Base-by-base conservation (phyloP, 2,888 invertebrate species). In the Tachina fera region DNA sequence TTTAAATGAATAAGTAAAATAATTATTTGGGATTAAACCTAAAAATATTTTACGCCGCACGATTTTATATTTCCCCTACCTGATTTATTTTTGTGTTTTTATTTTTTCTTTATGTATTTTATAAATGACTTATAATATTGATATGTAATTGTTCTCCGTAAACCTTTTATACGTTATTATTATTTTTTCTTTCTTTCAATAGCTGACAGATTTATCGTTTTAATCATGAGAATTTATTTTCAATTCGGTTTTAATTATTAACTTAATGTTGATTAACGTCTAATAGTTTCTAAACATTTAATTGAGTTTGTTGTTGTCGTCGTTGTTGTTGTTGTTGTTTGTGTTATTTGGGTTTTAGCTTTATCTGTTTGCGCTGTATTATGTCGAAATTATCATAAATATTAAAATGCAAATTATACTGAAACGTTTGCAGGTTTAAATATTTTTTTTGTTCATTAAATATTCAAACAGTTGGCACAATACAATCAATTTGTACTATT, bases 121-220 rank as follows among this genome's bases (percentile, higher is more conserved):
- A 31, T 58, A 16, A 71, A 85, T 79, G 53, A 82, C 71, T 82
- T 76, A 83, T 67, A 67, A 49, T 79, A 79, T 76, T 79, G 71
- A 83, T 67, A 67, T 86, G 75, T 82, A 79, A 79, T 76, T 76
- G 75, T 71, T 75, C 72, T 71, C 53, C 56, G 45, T 72, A 71
- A 71, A 79, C 41, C 72, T 72, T 76, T 77, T 78, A 19, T 53
- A 70, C 14, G 14, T 31, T 31, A 31, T 11, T 39, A 11, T 39
- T 68, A 51, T 78, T 49, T 76, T 61, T 74, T 47, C 22, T 75
- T 67, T 67, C 78, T 67, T 72, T 53, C 58, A 81, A 72, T 76
- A 86, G 81, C 77, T 86, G 86, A 84, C 86, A 86, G 80, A 83
- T 86, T 86, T 78, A 84, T 86, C 86, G 86, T 53, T 81, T 80